Evolutionary conservation across 2,113 vertebrate genomes (phyloP), one percentile per base, ranked within the genome.

Genomic region (Uria aalge): DNA sequence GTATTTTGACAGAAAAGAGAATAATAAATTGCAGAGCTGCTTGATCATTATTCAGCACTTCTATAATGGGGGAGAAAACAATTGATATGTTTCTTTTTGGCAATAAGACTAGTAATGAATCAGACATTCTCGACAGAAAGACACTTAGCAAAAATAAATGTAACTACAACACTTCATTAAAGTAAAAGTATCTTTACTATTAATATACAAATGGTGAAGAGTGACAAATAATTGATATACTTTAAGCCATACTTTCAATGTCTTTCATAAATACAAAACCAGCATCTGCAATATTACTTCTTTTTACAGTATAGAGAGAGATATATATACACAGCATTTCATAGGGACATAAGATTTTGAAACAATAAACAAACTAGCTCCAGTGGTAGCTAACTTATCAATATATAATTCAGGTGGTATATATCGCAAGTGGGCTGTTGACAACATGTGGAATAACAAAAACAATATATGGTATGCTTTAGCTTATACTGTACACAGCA

Each of bases 181-280:
- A 98, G 98, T 98, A 98, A 98, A 98, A 98, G 96, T 98, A 98
- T 98, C 96, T 98, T 98, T 98, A 98, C 98, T 98, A 98, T 98
- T 98, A 98, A 98, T 98, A 98, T 98, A 98, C 97, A 98, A 98
- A 98, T 98, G 98, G 98, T 98, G 97, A 98, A 98, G 98, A 98
- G 97, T 98, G 98, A 98, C 98, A 98, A 98, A 96, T 97, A 97
- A 96, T 97, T 97, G 97, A 98, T 98, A 98, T 98, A 98, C 97
- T 97, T 96, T 98, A 98, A 98, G 97, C 97, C 97, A 98, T 98
- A 98, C 98, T 98, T 97, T 98, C 97, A 98, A 97, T 98, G 96
- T 98, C 96, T 98, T 95, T 98, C 98, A 98, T 98, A 98, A 98
- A 98, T 98, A 98, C 98, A 98, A 98, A 98, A 98, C 97, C 97